A percentile compares a stretch with the other conserved stretches of the same genome.
phyloP scores from a whole-genome alignment of 2,888 invertebrate genomes.

The Plusia festucae region DNA sequence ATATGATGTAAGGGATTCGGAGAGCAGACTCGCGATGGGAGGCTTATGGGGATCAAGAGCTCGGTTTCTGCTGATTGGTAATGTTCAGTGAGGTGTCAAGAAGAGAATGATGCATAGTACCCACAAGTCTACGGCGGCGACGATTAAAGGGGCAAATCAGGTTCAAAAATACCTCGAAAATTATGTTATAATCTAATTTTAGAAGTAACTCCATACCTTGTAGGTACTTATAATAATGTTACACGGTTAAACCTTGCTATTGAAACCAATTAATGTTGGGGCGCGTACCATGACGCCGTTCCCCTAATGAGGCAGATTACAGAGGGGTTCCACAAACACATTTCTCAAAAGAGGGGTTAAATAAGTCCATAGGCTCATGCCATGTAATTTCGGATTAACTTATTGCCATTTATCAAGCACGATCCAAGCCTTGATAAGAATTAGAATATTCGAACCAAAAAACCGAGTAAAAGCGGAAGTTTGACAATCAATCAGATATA shows the following conservation, averaged over 20 bases:
- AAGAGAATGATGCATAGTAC: slow-evolving; percentile 24
- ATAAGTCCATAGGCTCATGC: not conserved
- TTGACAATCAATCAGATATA: not conserved
- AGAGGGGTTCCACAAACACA: slow-evolving; percentile 2
- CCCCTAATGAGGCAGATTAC: slow-evolving; percentile 2
- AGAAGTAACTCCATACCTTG: not conserved
- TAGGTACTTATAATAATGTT: not conserved
- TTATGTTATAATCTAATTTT: not conserved
- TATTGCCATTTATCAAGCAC: slow-evolving; percentile 2
- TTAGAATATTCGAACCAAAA: not conserved
- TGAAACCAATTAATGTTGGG: slow-evolving; percentile 1
- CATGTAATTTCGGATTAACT: slow-evolving; percentile 1
- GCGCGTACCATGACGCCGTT: slow-evolving; percentile 2
- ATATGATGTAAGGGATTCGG: slow-evolving; percentile 26
- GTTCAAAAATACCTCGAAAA: not conserved
- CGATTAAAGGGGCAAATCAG: not conserved
- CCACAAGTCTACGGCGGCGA: not conserved
- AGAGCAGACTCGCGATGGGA: slow-evolving; percentile 36
- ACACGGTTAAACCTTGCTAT: not conserved
- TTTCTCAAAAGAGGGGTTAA: slow-evolving; percentile 4
- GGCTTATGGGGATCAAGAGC: slow-evolving; percentile 14
- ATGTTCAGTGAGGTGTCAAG: slow-evolving; percentile 39
- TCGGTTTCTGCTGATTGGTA: slow-evolving; percentile 34
- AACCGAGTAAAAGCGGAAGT: not conserved
- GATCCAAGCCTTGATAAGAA: not conserved